Evolutionary conservation across 2,888 invertebrate genomes (phyloP).

Genomic region (Marasmarcha lunaedactyla): DNA sequence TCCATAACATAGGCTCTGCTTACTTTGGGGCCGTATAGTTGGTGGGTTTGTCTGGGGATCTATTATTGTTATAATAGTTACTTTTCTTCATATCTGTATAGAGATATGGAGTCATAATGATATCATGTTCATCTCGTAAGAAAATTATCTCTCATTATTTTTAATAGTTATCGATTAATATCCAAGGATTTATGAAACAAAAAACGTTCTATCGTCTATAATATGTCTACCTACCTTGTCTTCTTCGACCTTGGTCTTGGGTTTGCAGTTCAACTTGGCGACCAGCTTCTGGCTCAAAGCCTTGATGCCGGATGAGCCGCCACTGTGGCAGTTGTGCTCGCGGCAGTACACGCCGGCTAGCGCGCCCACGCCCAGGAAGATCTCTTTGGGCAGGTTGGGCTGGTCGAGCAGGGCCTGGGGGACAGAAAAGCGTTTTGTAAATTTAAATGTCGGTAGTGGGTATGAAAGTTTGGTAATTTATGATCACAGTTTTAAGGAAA

Average conservation of each 20-base stretch:
- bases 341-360: conserved; percentile 79
- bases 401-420: conserved; percentile 69
- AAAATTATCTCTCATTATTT: too few species aligned
- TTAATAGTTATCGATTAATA: neutral
- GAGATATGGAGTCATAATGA: too few species aligned
- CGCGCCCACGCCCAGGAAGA: conserved; percentile 80
- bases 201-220: too few species aligned
- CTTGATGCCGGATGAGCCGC: conserved; percentile 66
- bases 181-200: neutral
- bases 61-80: too few species aligned
- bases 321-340: conserved; percentile 70
- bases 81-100: too few species aligned
- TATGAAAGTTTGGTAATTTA: neutral
- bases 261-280: conserved; percentile 76
- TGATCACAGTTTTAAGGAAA: too few species aligned
- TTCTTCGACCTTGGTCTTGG: conserved; percentile 74
- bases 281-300: conserved; percentile 74
- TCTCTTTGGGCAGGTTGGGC: conserved; percentile 73
- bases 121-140: too few species aligned
- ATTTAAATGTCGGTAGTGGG: too few species aligned
- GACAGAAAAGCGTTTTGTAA: too few species aligned
- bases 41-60: too few species aligned
- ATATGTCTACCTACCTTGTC: conserved; percentile 59
- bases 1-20: too few species aligned
- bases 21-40: too few species aligned